Percentiles rank a stretch among this genome's conserved stretches.
phyloP scores from a whole-genome alignment of 2,888 invertebrate species.

The Crocallis elinguaria region DNA sequence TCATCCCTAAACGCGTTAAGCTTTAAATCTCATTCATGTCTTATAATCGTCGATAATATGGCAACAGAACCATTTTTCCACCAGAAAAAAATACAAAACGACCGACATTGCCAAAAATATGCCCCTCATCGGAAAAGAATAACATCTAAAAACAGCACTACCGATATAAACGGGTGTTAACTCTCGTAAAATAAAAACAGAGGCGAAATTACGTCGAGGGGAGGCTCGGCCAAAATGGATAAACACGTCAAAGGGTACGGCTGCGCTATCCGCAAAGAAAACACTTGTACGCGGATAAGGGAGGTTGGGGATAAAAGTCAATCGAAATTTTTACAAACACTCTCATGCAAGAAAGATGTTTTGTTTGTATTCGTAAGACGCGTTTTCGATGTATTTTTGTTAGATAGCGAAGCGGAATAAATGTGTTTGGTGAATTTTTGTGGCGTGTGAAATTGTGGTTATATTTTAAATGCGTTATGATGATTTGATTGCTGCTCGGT shows the following conservation, averaged over 20 bases:
- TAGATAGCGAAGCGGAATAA: constrained; percentile 11
- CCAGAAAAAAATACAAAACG: constrained; percentile 1
- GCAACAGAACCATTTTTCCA: neutral
- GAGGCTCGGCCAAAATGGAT: constrained; percentile 73
- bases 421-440: constrained; percentile 8
- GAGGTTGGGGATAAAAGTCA: constrained; percentile 62
- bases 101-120: constrained; percentile 12
- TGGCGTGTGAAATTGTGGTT: constrained; percentile 8
- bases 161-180: constrained; percentile 34
- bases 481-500: constrained; percentile 1
- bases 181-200: constrained; percentile 58
- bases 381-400: constrained; percentile 26
- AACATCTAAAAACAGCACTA: constrained; percentile 32
- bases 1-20: neutral
- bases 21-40: neutral
- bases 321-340: constrained; percentile 72
- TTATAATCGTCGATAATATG: neutral
- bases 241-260: constrained; percentile 81
- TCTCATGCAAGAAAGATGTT: constrained; percentile 37
- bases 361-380: constrained; percentile 30
- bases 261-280: constrained; percentile 80
- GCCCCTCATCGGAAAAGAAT: constrained; percentile 31
- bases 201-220: constrained; percentile 65
- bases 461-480: constrained; percentile 13
- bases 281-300: constrained; percentile 66